Conservation (phyloP, 2,888 invertebrate species). For the Melangyna quadrimaculata region DNA sequence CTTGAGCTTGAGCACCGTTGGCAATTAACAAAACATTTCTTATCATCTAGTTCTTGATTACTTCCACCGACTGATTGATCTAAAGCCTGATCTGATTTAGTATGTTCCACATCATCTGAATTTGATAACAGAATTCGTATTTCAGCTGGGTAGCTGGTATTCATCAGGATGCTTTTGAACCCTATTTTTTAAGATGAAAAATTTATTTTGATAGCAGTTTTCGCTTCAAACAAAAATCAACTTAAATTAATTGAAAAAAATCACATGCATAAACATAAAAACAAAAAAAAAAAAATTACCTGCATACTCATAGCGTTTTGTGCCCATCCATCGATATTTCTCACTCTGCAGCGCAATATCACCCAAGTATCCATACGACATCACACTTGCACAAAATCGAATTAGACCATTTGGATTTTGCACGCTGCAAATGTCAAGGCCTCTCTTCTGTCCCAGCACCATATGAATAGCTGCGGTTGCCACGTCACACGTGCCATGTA, state of each 20-base stretch:
- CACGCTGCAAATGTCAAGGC: conserved; percentile 89
- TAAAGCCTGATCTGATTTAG: conserved; percentile 72
- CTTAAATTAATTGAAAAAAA: no score
- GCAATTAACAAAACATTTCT: conserved; percentile 64
- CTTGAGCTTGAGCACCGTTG: conserved; percentile 53
- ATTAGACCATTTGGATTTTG: conserved; percentile 83
- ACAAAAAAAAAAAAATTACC: conserved; percentile 81
- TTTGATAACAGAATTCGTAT: conserved; percentile 81
- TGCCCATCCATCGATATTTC: conserved; percentile 92
- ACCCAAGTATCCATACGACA: conserved; percentile 93
- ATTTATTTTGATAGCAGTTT: neutral
- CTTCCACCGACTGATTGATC: conserved; percentile 77
- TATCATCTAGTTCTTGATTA: conserved; percentile 27
- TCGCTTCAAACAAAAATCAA: no score
- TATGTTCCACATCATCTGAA: conserved; percentile 45
- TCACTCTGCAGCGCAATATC: conserved; percentile 91
- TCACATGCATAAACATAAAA: no score
- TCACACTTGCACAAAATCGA: conserved; percentile 88
- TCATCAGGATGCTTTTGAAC: conserved; percentile 84
- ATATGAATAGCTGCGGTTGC: conserved; percentile 91
- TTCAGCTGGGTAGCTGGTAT: conserved; percentile 86
- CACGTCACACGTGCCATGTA: conserved; percentile 90
- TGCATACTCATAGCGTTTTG: conserved; percentile 89
- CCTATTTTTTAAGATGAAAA: conserved; percentile 77
- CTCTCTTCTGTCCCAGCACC: conserved; percentile 87